Evolutionary conservation across 2,797 vertebrate genomes (phyloP).

Genomic region (Sylvilagus floridanus): DNA sequence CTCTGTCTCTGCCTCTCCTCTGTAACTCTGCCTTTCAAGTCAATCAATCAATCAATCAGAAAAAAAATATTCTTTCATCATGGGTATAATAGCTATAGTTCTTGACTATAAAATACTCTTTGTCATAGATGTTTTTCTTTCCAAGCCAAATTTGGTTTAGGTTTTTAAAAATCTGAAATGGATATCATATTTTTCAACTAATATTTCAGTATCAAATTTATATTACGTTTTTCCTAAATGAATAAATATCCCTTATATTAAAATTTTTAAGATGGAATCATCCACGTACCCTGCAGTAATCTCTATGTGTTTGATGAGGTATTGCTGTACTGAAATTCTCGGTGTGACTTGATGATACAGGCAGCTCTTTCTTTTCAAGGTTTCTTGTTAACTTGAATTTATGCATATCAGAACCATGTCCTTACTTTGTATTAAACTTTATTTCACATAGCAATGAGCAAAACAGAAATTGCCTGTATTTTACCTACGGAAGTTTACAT

Average conservation of each 20-base stretch:
- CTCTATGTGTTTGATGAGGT: neutral
- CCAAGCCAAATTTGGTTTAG: constrained; percentile 1
- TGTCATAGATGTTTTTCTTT: constrained; percentile 11
- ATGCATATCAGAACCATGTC: neutral
- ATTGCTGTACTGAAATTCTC: neutral
- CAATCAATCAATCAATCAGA: too few relatives aligned
- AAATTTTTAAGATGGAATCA: neutral
- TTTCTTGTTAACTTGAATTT: neutral
- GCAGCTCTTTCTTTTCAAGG: neutral
- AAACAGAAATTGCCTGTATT: neutral
- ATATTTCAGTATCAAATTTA: neutral
- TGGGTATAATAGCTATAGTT: constrained; percentile 45
- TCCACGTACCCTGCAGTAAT: neutral
- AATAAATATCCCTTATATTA: neutral
- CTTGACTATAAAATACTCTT: constrained; percentile 28
- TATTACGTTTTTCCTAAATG: neutral
- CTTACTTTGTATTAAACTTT: neutral
- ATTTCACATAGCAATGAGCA: neutral
- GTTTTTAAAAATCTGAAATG: constrained; percentile 51
- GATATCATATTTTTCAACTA: neutral
- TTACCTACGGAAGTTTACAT: neutral
- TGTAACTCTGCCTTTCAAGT: too few relatives aligned
- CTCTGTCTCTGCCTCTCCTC: too few relatives aligned
- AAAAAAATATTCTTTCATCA: too few relatives aligned
- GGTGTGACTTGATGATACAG: neutral